A percentile compares a stretch with the other conserved stretches of the same genome.
phyloP scores from a whole-genome alignment of 1,140 invertebrate species.

The Camponotus floridanus region DNA sequence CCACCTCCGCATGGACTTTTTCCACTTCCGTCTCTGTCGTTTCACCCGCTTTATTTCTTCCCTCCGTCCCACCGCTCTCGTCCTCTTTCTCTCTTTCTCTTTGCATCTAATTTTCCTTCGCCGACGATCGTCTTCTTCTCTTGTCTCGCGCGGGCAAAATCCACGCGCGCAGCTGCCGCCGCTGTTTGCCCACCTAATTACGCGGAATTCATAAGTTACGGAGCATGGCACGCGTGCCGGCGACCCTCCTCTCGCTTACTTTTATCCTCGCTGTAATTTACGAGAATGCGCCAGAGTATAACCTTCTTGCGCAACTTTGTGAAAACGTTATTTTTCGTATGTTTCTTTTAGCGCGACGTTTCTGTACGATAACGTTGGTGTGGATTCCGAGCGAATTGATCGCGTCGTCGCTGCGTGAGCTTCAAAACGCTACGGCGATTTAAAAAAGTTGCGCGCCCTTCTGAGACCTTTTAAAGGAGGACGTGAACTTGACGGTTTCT shows the following conservation, averaged over 20 bases:
- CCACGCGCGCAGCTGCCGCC: slow-evolving; percentile 69
- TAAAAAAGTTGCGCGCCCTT: background rate
- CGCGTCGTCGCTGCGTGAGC: background rate
- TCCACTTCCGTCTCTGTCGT: slow-evolving; percentile 45
- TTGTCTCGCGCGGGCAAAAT: slow-evolving; percentile 68
- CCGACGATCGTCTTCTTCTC: slow-evolving; percentile 9
- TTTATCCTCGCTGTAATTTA: slow-evolving; percentile 77
- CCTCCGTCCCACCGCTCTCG: background rate
- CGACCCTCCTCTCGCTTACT: slow-evolving; percentile 59
- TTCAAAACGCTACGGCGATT: background rate
- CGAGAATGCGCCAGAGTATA: slow-evolving; percentile 19
- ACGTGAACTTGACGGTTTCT: background rate
- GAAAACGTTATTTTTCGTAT: slow-evolving; percentile 36
- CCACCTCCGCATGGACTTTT: slow-evolving; percentile 25
- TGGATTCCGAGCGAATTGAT: slow-evolving; percentile 35
- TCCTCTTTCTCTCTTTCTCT: background rate
- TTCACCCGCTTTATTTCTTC: slow-evolving; percentile 56
- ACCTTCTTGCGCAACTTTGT: background rate
- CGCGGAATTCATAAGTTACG: slow-evolving; percentile 82
- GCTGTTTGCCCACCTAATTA: slow-evolving; percentile 83
- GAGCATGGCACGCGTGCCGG: slow-evolving; percentile 56
- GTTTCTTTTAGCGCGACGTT: background rate
- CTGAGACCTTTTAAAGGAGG: background rate
- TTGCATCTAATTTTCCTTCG: background rate
- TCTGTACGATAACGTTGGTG: background rate